Conservation (phyloP, 1,140 invertebrate species). For the Saccostrea echinata region DNA sequence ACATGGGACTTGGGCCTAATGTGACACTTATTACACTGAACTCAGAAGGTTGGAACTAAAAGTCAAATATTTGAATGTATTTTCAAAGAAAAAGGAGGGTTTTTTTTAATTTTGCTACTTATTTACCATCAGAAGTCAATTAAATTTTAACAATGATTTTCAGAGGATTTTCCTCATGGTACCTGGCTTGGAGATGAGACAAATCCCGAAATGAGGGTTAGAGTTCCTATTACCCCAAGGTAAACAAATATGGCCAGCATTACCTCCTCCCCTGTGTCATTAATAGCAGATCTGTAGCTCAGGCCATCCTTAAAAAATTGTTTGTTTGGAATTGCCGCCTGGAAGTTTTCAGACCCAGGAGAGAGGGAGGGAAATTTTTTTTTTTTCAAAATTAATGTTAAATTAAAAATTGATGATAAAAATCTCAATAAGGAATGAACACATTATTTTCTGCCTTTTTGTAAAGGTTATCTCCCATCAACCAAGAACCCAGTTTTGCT, state of each 20-base stretch:
- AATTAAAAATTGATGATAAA: too few relatives aligned
- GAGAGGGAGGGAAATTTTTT: too few relatives aligned
- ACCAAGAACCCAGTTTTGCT: too few relatives aligned
- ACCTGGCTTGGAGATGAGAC: slow-evolving; percentile 83
- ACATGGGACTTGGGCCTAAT: slow-evolving; percentile 73
- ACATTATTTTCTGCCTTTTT: too few relatives aligned
- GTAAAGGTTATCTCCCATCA: too few relatives aligned
- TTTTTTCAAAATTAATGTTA: too few relatives aligned
- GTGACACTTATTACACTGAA: slow-evolving; percentile 80
- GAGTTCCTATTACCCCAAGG: slow-evolving; percentile 81
- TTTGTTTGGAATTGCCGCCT: too few relatives aligned
- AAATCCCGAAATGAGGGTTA: slow-evolving; percentile 81
- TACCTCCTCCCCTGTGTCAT: not conserved
- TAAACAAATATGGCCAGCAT: slow-evolving; percentile 69
- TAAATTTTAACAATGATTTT: not conserved
- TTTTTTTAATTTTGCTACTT: too few relatives aligned
- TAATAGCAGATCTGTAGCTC: not conserved
- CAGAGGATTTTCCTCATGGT: slow-evolving; percentile 82
- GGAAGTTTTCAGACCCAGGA: too few relatives aligned
- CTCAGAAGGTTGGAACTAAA: slow-evolving; percentile 75
- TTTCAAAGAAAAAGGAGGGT: too few relatives aligned
- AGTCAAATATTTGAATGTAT: not conserved
- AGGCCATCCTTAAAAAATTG: too few relatives aligned
- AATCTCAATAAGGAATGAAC: too few relatives aligned
- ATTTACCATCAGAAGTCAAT: not conserved